Percentiles rank a stretch among this genome's conserved stretches.
Evolutionary conservation across 2,113 vertebrate genomes (phyloP).

Genomic region (Dromaius novaehollandiae): DNA sequence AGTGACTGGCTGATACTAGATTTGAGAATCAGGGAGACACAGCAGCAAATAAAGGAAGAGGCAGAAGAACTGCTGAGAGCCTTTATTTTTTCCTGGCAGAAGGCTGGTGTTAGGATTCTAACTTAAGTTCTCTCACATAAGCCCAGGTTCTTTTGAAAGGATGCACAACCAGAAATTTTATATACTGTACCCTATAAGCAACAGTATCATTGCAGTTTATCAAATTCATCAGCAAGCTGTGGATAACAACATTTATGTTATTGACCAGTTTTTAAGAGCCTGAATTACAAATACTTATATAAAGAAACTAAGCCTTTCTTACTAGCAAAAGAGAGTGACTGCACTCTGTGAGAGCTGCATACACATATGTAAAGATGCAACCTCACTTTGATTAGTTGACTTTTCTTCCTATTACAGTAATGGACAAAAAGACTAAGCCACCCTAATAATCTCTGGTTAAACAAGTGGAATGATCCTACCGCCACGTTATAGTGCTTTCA

Average conservation of each 20-base stretch:
- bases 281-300: not conserved
- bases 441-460: not conserved
- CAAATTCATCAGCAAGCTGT: not conserved
- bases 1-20: rapidly evolving
- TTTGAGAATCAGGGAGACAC: not conserved
- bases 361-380: not conserved
- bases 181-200: not conserved
- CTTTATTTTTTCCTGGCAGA: not conserved
- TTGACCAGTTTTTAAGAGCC: not conserved
- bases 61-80: not conserved
- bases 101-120: not conserved
- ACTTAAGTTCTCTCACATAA: not conserved
- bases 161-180: not conserved
- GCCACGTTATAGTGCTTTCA: not conserved
- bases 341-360: not conserved
- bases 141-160: not conserved
- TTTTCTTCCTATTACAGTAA: not conserved
- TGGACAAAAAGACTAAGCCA: not conserved
- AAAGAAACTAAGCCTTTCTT: not conserved
- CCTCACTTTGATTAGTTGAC: not conserved
- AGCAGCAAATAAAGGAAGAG: not conserved
- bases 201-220: not conserved
- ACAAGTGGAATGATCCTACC: not conserved
- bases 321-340: not conserved
- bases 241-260: not conserved